Percentiles rank a stretch among this genome's conserved stretches.
Evolutionary conservation across 2,888 invertebrate species (phyloP).

Genomic region (Torymus tubicola): DNA sequence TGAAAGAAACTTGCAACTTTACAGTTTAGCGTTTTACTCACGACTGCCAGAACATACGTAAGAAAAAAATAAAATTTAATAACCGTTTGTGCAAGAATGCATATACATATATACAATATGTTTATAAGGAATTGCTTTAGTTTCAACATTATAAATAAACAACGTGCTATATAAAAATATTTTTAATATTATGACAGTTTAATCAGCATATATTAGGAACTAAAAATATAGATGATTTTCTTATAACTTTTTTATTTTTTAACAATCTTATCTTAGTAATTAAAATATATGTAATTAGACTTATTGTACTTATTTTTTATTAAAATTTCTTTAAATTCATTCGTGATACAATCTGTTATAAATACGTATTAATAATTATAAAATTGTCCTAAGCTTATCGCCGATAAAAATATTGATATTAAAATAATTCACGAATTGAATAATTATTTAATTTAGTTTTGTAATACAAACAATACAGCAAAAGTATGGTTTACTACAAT

Average conservation of each 20-base stretch:
- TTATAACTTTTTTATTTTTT: slow-evolving; percentile 5
- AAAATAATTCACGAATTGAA: too few relatives aligned
- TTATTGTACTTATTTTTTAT: slow-evolving; percentile 17
- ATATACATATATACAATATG: too few relatives aligned
- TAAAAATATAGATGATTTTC: not conserved
- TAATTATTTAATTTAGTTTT: too few relatives aligned
- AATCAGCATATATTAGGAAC: not conserved
- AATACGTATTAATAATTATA: slow-evolving; percentile 3
- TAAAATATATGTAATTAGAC: slow-evolving; percentile 5
- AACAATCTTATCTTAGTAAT: slow-evolving; percentile 13
- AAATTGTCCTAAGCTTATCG: slow-evolving; percentile 2
- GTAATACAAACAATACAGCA: not conserved
- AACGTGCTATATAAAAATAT: too few relatives aligned
- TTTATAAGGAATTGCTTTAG: too few relatives aligned
- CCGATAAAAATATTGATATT: too few relatives aligned
- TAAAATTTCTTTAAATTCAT: slow-evolving; percentile 3
- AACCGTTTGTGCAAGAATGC: too few relatives aligned
- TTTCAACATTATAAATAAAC: too few relatives aligned
- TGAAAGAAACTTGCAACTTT: too few relatives aligned
- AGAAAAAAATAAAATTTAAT: too few relatives aligned
- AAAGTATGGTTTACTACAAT: not conserved
- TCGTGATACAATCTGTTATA: not conserved
- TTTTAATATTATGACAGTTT: not conserved
- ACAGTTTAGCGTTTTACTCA: too few relatives aligned
- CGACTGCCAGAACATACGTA: too few relatives aligned